Evolutionary conservation across 2,797 vertebrate species (phyloP), one percentile per base, ranked within the genome.

Genomic region (Acanthurus tractus): DNA sequence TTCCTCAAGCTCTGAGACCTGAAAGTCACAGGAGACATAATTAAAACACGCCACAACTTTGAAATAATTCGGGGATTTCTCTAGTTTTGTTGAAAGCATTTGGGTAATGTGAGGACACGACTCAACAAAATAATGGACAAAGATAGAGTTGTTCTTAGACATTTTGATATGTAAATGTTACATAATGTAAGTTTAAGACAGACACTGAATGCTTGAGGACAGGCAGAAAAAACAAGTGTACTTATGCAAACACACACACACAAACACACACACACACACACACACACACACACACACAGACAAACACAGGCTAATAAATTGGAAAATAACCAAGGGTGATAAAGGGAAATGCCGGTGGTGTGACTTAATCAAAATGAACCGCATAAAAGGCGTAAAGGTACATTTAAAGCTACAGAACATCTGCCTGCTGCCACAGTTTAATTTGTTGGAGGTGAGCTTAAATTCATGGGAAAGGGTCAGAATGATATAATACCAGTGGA

Each of bases 361-460:
- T 49, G 25, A 55, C 29, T 34, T 34, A 34, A 34, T 34, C 5
- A 34, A 34, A 34, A 34, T 34, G 29, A 6, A 7, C 29, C 29
- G 7, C 29, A 34, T 34, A 34, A 34, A 34, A 34, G 29, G 3
- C 6, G 25, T 53, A 59, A 74, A 72, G 8, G 4, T 2, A 6
- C 18, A 40, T 68, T 65, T 25, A 49, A 50, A 79, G 22, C 23
- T 14, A 50, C 11, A 40, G 8, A 74, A 74, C 40, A 55, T 68
- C 18, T 68, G 64, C 65, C 45, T 65, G 54, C n/a, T 71, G 77
- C 29, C 6, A 25, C 23, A 61, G n/a, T 5, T 7, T 34, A 5
- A 56, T 65, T 38, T 57, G 17, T 63, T 46, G 13, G 42, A 44
- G 14, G 25, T 18, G 48, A 9, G 17, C 14, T n/a, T 45, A 23